phyloP scores from a whole-genome alignment of 35 echinoderm and acorn worm species.

The Lytechinus pictus region DNA sequence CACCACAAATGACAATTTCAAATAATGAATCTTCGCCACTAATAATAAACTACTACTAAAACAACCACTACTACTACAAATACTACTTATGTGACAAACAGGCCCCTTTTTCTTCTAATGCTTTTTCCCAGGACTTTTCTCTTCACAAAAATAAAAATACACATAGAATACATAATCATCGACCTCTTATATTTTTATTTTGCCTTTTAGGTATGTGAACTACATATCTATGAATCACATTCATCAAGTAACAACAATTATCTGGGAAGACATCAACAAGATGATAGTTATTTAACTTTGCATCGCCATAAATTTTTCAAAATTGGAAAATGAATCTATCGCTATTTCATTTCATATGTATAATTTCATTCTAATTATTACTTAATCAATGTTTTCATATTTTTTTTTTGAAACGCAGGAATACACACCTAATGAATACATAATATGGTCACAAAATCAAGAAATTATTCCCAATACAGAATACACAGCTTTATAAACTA shows the following conservation, averaged over 20 bases:
- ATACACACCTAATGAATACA: neutral
- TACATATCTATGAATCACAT: neutral
- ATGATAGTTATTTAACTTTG: neutral
- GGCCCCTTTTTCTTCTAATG: too few species aligned
- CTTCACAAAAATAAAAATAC: too few species aligned
- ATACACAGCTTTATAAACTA: neutral
- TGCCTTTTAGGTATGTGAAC: neutral
- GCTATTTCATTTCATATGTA: neutral
- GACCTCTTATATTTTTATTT: neutral
- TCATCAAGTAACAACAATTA: neutral
- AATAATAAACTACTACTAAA: too few species aligned
- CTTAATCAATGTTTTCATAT: neutral
- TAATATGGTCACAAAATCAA: neutral
- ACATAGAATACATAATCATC: neutral
- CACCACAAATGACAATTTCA: too few species aligned
- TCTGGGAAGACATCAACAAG: neutral
- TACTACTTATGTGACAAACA: too few species aligned
- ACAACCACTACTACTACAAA: too few species aligned
- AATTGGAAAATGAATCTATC: neutral
- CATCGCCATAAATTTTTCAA: neutral
- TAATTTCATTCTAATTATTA: neutral
- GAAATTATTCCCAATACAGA: neutral
- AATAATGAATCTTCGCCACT: too few species aligned
- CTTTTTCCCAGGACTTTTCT: too few species aligned
- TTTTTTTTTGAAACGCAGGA: neutral